Percentiles rank a stretch among this genome's conserved stretches.
These are phyloP conservation scores for Scrobipalpa atriplicella DNA, from an alignment of 2,888 invertebrate genomes.

Conservation along the genomic window DNA sequence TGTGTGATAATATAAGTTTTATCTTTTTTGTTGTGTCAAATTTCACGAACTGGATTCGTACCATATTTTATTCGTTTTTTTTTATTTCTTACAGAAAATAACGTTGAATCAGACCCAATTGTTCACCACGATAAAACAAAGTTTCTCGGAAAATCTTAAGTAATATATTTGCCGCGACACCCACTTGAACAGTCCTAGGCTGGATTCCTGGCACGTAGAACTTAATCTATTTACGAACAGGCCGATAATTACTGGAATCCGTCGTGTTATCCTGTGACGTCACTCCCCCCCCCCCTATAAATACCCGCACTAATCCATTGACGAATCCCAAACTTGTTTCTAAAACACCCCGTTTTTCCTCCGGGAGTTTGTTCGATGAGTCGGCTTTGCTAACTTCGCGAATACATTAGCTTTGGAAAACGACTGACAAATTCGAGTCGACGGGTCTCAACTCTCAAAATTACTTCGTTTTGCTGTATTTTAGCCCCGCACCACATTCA, in stretches of 20 bases:
- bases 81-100: not conserved
- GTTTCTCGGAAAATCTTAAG: slow-evolving; percentile 19
- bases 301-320: slow-evolving; percentile 54
- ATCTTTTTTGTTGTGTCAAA: too few relatives aligned
- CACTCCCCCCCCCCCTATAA: slow-evolving; percentile 29
- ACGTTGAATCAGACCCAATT: not conserved
- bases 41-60: too few relatives aligned
- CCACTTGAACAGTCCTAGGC: not conserved
- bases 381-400: slow-evolving; percentile 71
- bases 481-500: slow-evolving; percentile 35
- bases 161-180: slow-evolving; percentile 17
- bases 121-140: not conserved
- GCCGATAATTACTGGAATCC: slow-evolving; percentile 50
- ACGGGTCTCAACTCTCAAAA: slow-evolving; percentile 39
- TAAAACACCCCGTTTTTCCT: slow-evolving; percentile 63
- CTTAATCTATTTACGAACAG: slow-evolving; percentile 51
- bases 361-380: slow-evolving; percentile 58
- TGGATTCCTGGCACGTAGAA: slow-evolving; percentile 43
- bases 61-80: too few relatives aligned
- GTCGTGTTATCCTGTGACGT: slow-evolving; percentile 38
- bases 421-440: slow-evolving; percentile 71
- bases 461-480: slow-evolving; percentile 26
- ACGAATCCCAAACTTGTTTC: slow-evolving; percentile 68
- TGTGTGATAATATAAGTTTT: too few relatives aligned
- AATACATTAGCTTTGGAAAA: slow-evolving; percentile 72